Conservation (phyloP, 2,888 invertebrate genomes). For the Parnassius apollo region DNA sequence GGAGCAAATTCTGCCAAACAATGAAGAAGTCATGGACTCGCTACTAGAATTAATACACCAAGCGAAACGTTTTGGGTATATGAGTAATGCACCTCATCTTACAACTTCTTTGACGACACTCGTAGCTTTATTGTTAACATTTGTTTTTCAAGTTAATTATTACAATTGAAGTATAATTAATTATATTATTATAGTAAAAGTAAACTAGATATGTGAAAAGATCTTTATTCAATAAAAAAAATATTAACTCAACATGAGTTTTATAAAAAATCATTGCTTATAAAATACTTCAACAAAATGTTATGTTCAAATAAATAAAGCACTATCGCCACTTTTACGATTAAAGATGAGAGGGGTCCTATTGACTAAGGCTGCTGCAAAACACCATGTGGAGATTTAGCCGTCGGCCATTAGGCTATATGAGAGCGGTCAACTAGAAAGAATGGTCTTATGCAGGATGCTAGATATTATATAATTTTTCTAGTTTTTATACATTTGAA, state of each 20-base stretch:
- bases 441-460: slow-evolving; percentile 39
- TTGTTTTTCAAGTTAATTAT: slow-evolving; percentile 6
- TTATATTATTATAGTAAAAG: too few species aligned
- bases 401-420: slow-evolving; percentile 61
- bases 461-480: not conserved
- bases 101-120: slow-evolving; percentile 12
- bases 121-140: not conserved
- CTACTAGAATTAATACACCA: slow-evolving; percentile 60
- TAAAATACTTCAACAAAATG: slow-evolving; percentile 1
- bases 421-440: slow-evolving; percentile 54
- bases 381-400: slow-evolving; percentile 66
- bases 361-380: slow-evolving; percentile 60
- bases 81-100: slow-evolving; percentile 37
- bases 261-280: not conserved
- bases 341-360: slow-evolving; percentile 52
- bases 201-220: too few species aligned
- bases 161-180: not conserved
- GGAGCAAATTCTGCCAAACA: slow-evolving; percentile 83
- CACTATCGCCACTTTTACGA: slow-evolving; percentile 34
- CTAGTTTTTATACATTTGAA: not conserved
- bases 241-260: too few species aligned
- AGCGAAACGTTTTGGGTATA: slow-evolving; percentile 58
- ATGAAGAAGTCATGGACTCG: slow-evolving; percentile 80
- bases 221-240: too few species aligned
- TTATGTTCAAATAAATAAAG: slow-evolving; percentile 13